Conservation (phyloP, 2,113 vertebrate species). For the Himantopus leucocephalus region DNA sequence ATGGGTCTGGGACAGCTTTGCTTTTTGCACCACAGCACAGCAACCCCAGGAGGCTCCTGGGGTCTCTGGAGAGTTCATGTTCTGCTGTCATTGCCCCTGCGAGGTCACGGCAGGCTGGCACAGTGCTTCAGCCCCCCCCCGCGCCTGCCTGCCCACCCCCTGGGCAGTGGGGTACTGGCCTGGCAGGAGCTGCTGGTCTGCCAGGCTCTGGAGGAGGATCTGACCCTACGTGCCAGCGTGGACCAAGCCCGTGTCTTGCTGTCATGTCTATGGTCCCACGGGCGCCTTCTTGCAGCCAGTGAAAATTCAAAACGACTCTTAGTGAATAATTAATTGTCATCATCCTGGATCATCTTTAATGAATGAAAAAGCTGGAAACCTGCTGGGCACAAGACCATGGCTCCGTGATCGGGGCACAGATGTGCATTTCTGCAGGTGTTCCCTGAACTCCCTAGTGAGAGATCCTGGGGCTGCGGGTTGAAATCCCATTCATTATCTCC, state of each 20-base stretch:
- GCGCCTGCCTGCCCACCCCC: background rate
- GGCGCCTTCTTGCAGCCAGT: background rate
- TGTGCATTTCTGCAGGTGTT: background rate
- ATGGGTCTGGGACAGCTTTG: background rate
- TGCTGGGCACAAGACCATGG: background rate
- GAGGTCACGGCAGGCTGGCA: background rate
- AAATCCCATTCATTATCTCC: background rate
- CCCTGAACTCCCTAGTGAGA: background rate
- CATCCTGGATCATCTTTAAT: constrained; percentile 13
- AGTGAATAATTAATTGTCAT: constrained; percentile 38
- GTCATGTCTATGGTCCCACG: background rate
- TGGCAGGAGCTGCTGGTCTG: background rate
- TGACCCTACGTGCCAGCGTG: accelerated
- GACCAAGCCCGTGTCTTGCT: background rate
- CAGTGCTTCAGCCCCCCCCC: background rate
- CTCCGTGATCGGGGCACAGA: background rate
- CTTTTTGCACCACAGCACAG: background rate
- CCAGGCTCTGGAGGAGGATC: background rate
- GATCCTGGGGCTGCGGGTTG: background rate
- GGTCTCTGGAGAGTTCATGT: background rate
- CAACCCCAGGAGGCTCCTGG: background rate
- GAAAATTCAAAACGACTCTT: constrained; percentile 1
- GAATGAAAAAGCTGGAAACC: constrained; percentile 34
- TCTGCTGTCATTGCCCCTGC: background rate
- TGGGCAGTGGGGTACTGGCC: background rate